Conservation (phyloP, 92 coral and sea anemone species). For the Desmophyllum pertusum region DNA sequence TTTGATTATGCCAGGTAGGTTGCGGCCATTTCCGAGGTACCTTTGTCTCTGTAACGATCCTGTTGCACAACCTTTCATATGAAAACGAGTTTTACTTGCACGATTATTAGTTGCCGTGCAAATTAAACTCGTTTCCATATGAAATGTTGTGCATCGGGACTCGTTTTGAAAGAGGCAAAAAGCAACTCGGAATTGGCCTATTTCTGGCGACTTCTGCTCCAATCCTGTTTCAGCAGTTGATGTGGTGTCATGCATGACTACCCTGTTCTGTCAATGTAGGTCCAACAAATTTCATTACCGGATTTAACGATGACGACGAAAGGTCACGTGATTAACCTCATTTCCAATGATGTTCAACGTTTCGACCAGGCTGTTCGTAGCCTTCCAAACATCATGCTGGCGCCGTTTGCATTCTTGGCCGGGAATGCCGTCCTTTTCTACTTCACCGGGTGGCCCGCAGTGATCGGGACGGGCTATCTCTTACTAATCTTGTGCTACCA, state of each 20-base stretch:
- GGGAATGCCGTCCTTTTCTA: neutral
- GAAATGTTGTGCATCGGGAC: too few species aligned
- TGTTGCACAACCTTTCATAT: too few species aligned
- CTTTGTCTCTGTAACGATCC: too few species aligned
- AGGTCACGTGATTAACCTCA: constrained; percentile 14
- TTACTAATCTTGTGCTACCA: constrained; percentile 6
- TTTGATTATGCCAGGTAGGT: neutral
- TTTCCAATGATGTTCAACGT: constrained; percentile 20
- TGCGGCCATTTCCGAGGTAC: too few species aligned
- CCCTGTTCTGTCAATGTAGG: neutral
- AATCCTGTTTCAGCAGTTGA: too few species aligned
- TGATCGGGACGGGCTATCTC: neutral
- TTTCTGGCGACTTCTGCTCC: too few species aligned
- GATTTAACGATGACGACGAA: constrained; percentile 7
- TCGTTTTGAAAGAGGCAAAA: too few species aligned
- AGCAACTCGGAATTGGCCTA: too few species aligned
- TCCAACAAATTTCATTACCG: neutral
- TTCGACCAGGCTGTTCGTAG: neutral
- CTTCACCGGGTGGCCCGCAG: constrained; percentile 3
- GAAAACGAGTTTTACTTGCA: too few species aligned
- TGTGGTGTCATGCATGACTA: too few species aligned
- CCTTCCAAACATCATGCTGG: neutral
- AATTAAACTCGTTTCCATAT: too few species aligned
- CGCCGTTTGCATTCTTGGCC: constrained; percentile 14
- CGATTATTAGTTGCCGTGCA: too few species aligned